A percentile compares a stretch with the other conserved stretches of the same genome.
Evolutionary conservation across 2,113 vertebrate genomes (phyloP).

Genomic region (Mastomys coucha): DNA sequence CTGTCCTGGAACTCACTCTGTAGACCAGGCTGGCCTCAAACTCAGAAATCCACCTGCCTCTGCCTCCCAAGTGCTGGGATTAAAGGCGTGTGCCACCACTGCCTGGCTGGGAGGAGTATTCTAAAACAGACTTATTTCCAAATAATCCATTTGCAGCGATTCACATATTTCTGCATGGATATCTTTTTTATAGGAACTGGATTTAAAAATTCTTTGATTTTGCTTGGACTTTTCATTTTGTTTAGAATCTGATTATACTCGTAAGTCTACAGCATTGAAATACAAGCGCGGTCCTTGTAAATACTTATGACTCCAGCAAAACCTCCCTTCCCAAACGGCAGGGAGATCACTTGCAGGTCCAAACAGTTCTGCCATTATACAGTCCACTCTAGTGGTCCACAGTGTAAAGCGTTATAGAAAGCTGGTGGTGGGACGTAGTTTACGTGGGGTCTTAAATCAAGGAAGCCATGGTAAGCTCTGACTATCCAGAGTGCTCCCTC

Average conservation of each 20-base stretch:
- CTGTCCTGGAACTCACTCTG: too few relatives aligned
- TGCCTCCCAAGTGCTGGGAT: too few relatives aligned
- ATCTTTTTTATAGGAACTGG: slow-evolving; percentile 1
- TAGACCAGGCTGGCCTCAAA: too few relatives aligned
- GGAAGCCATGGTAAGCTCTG: not conserved
- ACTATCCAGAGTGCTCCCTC: not conserved
- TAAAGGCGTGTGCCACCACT: too few relatives aligned
- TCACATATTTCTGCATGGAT: not conserved
- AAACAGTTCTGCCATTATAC: not conserved
- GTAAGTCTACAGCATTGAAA: not conserved
- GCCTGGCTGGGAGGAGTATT: not conserved
- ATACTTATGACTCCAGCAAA: slow-evolving; percentile 11
- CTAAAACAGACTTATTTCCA: slow-evolving; percentile 30
- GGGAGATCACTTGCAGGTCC: not conserved
- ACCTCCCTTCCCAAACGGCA: not conserved
- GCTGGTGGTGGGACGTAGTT: not conserved
- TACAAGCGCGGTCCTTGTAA: not conserved
- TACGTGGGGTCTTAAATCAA: slow-evolving; percentile 37
- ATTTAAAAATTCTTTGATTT: slow-evolving; percentile 21
- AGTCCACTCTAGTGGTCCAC: not conserved
- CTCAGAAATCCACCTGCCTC: too few relatives aligned
- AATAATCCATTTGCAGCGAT: not conserved
- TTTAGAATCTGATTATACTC: not conserved
- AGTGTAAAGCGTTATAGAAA: slow-evolving; percentile 1
- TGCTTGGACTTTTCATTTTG: slow-evolving; percentile 14